phyloP scores from a whole-genome alignment of 1,140 invertebrate genomes.

The Temnothorax longispinosus region DNA sequence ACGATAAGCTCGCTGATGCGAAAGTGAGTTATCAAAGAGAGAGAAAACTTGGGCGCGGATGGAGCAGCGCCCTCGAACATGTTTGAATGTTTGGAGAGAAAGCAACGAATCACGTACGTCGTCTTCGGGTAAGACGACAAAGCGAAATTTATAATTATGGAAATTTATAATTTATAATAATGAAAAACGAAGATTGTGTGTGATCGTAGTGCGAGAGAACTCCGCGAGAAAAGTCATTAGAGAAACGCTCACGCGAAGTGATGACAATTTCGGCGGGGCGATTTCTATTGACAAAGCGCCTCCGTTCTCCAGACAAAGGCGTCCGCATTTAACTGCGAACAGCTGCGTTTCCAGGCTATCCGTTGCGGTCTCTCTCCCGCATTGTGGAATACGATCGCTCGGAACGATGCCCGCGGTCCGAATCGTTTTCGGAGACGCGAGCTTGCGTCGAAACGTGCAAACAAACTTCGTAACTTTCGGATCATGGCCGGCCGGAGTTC shows the following conservation, averaged over 20 bases:
- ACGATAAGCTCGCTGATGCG: neutral
- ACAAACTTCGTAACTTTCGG: constrained; percentile 64
- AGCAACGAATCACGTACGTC: constrained; percentile 3
- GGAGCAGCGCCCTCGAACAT: neutral
- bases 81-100: constrained; percentile 33
- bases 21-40: constrained; percentile 23
- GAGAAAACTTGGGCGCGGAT: constrained; percentile 11
- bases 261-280: neutral
- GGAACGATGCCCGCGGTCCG: neutral
- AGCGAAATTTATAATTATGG: constrained; percentile 43
- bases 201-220: neutral
- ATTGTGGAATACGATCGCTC: constrained; percentile 9
- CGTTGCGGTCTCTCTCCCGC: neutral
- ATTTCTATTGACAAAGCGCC: constrained; percentile 5
- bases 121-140: neutral
- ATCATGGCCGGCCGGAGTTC: constrained; percentile 5
- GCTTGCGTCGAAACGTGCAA: constrained; percentile 52
- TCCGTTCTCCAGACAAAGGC: constrained; percentile 19
- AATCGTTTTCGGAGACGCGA: constrained; percentile 37
- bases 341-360: constrained; percentile 30
- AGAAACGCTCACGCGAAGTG: neutral
- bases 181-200: neutral
- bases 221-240: neutral
- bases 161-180: constrained; percentile 32
- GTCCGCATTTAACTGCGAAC: constrained; percentile 50